Evolutionary conservation across 2,888 invertebrate species (phyloP), one percentile per base, ranked within the genome.

Genomic region (Drosophila incognita): DNA sequence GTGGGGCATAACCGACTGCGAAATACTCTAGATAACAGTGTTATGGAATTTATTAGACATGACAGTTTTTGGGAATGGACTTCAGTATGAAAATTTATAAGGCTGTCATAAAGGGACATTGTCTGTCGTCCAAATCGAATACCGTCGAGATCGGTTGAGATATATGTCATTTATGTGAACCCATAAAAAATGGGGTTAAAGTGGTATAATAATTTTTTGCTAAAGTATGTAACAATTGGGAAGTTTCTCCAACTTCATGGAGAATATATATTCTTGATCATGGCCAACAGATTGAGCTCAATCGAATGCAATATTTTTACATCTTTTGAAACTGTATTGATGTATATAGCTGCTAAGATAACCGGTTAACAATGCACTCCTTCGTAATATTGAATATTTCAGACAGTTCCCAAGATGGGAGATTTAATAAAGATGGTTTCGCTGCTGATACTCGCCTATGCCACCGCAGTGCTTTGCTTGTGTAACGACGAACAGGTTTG

Each of bases 401-500:
- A 24, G 8, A 7, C 15, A 46, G 8, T 6, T 1, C 11, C 15
- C 27, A 46, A 38, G 24, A 69, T 69, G 69, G 24, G 2, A 1
- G 1, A 15, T 2, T 21, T 61, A 1, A 15, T 68, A 2, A 24
- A 38, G 29, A 4, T 64, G 11, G 31, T 76, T 11, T 0, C 67
- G 33, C 48, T 68, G 24, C 31, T 81, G 18, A 2, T 61, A 7
- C 8, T 70, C n/a, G 46, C 5, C 35, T 31, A 33, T 13, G 29
- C 4, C 31, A 11, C 40, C 4, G 8, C 18, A 5, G 49, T 68
- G 2, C 13, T 65, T 13, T 57, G 68, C 2, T 31, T 7, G 7
- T 79, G 84, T 40, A 60, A 31, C 0, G 35, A 31, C 40, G 42
- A 53, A 27, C 84, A 87, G 53, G 35, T 79, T 5, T 87, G 87